Percentiles rank a stretch among this genome's conserved stretches.
These are phyloP conservation scores for Calephelis perditalis DNA, from an alignment of 2,888 invertebrate species.

Conservation along the genomic window DNA sequence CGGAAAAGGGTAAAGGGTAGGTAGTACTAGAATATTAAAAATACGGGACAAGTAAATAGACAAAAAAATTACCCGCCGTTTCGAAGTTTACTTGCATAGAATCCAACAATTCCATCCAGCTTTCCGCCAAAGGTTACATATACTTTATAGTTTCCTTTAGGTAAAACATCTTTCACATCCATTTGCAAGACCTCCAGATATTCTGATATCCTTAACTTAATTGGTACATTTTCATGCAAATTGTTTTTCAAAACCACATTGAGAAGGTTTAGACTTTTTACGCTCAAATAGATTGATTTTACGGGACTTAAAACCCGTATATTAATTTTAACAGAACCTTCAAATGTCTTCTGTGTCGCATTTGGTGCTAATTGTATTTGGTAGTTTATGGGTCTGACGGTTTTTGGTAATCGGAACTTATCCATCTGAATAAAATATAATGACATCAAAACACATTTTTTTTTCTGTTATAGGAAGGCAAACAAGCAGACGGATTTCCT, in stretches of 20 bases:
- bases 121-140: slow-evolving; percentile 69
- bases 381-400: slow-evolving; percentile 81
- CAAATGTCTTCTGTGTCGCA: slow-evolving; percentile 72
- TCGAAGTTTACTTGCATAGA: slow-evolving; percentile 77
- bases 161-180: slow-evolving; percentile 44
- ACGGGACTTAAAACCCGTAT: slow-evolving; percentile 61
- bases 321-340: slow-evolving; percentile 74
- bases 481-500: too few relatives aligned
- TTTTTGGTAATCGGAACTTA: slow-evolving; percentile 69
- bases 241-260: slow-evolving; percentile 35
- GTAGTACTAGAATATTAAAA: too few relatives aligned
- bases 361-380: slow-evolving; percentile 83
- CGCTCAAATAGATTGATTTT: slow-evolving; percentile 77
- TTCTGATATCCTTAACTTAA: slow-evolving; percentile 32
- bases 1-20: too few relatives aligned
- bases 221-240: slow-evolving; percentile 29
- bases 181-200: slow-evolving; percentile 45
- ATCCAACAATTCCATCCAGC: slow-evolving; percentile 73
- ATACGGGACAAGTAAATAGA: not conserved
- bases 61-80: slow-evolving; percentile 51
- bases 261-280: slow-evolving; percentile 75
- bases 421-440: slow-evolving; percentile 38
- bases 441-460: too few relatives aligned
- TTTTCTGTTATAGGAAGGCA: too few relatives aligned
- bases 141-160: slow-evolving; percentile 49